Conservation (phyloP, 2,797 vertebrate genomes). For the Protosalanx chinensis region DNA sequence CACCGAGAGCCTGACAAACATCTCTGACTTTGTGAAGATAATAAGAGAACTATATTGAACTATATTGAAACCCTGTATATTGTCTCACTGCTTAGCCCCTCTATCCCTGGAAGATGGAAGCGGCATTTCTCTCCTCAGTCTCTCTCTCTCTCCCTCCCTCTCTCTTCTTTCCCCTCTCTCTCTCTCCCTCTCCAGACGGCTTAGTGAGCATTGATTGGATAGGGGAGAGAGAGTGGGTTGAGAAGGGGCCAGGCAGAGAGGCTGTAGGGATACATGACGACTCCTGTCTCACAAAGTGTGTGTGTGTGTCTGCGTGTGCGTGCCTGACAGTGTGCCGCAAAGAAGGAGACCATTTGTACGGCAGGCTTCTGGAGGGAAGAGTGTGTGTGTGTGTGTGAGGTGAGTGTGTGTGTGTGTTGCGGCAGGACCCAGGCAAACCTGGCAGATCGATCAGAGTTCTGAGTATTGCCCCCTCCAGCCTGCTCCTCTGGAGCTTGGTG, state of each 20-base stretch:
- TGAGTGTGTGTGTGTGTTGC: too few relatives aligned
- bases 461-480: constrained; percentile 59
- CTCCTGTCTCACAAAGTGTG: constrained; percentile 43
- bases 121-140: not conserved
- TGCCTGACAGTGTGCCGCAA: constrained; percentile 27
- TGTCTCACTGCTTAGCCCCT: constrained; percentile 52
- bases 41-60: constrained; percentile 49
- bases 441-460: constrained; percentile 65
- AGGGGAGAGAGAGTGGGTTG: constrained; percentile 26
- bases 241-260: constrained; percentile 41
- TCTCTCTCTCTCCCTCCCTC: not conserved
- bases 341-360: constrained; percentile 46
- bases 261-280: constrained; percentile 49
- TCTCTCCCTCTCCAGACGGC: constrained; percentile 27
- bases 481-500: constrained; percentile 50
- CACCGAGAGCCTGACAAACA: constrained; percentile 42
- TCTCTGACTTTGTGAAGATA: constrained; percentile 47
- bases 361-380: constrained; percentile 45
- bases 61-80: constrained; percentile 47
- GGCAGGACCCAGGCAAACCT: constrained; percentile 39
- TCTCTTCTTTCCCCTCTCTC: too few relatives aligned
- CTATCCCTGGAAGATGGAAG: constrained; percentile 59
- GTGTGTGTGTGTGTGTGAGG: constrained; percentile 7
- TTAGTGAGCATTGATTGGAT: constrained; percentile 63
- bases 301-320: constrained; percentile 29